These are phyloP conservation scores for Phymanthus crucifer DNA, from an alignment of 92 coral and sea anemone genomes.

Conservation along the genomic window DNA sequence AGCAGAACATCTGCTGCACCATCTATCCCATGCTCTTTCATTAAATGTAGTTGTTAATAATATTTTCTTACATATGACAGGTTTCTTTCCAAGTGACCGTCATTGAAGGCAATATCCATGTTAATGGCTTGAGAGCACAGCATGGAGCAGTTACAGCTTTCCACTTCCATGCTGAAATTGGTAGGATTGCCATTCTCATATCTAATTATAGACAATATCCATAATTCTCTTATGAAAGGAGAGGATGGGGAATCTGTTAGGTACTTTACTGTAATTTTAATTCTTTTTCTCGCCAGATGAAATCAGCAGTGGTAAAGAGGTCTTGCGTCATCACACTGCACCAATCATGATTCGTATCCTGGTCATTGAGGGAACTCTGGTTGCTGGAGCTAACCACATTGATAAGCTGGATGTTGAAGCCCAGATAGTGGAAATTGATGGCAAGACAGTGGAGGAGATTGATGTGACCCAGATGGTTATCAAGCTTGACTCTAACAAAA, in stretches of 20 bases:
- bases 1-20: no score
- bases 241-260: no score
- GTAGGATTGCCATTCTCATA: slow-evolving; percentile 24
- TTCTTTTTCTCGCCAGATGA: slow-evolving; percentile 43
- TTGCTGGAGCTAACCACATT: slow-evolving; percentile 16
- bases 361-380: slow-evolving; percentile 50
- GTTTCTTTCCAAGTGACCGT: slow-evolving; percentile 65
- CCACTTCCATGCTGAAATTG: slow-evolving; percentile 81
- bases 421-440: slow-evolving; percentile 60
- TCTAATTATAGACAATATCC: neutral
- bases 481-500: slow-evolving; percentile 68
- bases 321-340: slow-evolving; percentile 44
- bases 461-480: slow-evolving; percentile 71
- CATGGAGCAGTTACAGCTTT: slow-evolving; percentile 68
- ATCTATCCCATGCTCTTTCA: no score
- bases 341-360: slow-evolving; percentile 72
- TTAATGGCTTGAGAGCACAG: slow-evolving; percentile 64
- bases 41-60: neutral
- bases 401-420: slow-evolving; percentile 60
- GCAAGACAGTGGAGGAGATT: slow-evolving; percentile 68
- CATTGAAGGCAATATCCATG: slow-evolving; percentile 63
- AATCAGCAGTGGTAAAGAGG: slow-evolving; percentile 54
- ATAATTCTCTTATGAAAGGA: neutral
- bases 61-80: slow-evolving; percentile 14
- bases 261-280: neutral